A percentile compares a stretch with the other conserved stretches of the same genome.
Evolutionary conservation across 2,888 invertebrate genomes (phyloP).

Genomic region (Ectobius pallidus): DNA sequence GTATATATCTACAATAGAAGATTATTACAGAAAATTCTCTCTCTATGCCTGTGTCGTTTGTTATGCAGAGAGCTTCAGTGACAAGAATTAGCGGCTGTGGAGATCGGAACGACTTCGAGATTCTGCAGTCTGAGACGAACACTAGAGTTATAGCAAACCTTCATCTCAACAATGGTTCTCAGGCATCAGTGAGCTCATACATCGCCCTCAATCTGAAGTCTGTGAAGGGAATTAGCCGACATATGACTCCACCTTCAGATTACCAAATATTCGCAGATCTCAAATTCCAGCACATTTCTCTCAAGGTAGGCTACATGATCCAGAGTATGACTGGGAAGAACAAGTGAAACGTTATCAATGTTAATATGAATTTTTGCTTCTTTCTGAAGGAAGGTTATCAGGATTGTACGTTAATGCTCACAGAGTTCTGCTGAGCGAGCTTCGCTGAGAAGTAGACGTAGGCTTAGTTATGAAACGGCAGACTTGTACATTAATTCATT

Average conservation of each 20-base stretch:
- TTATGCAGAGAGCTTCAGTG: constrained; percentile 39
- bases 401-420: no score
- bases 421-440: no score
- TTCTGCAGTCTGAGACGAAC: constrained; percentile 36
- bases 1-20: no score
- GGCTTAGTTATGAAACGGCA: no score
- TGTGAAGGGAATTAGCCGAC: background rate
- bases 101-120: constrained; percentile 32
- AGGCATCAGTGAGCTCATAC: constrained; percentile 37
- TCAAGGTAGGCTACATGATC: background rate
- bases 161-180: constrained; percentile 22
- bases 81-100: constrained; percentile 41
- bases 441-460: no score
- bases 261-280: background rate
- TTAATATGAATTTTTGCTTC: no score
- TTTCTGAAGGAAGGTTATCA: no score
- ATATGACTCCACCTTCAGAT: constrained; percentile 11
- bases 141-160: constrained; percentile 34
- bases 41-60: no score
- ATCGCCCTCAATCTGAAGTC: constrained; percentile 31
- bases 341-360: no score
- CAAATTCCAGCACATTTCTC: background rate
- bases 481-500: no score
- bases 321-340: no score
- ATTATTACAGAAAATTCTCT: no score